Conservation (phyloP, 2,113 vertebrate genomes). For the Mormoops blainvillei region DNA sequence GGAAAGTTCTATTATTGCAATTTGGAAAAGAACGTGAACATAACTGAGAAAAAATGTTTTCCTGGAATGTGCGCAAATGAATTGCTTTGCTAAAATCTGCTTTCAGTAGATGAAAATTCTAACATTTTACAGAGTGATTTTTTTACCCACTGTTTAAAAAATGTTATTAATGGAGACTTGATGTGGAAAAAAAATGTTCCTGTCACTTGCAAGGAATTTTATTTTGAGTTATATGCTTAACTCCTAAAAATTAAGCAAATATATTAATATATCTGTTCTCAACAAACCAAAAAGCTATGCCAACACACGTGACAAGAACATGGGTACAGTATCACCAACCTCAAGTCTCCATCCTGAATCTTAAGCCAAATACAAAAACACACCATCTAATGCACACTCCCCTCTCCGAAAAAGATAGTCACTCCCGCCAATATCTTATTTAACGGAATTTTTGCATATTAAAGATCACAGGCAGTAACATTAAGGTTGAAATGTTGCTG, state of each 20-base stretch:
- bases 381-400: background rate
- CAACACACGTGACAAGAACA: constrained; percentile 26
- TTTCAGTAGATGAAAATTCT: constrained; percentile 58
- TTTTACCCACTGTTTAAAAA: constrained; percentile 41
- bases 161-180: constrained; percentile 58
- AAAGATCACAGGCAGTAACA: constrained; percentile 9
- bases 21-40: constrained; percentile 60
- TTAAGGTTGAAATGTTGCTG: constrained; percentile 14
- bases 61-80: constrained; percentile 53
- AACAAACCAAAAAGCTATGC: constrained; percentile 9
- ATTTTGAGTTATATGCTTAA: constrained; percentile 25
- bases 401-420: background rate
- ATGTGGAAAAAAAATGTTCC: constrained; percentile 43
- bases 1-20: constrained; percentile 62
- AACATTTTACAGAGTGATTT: constrained; percentile 49
- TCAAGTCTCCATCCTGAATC: background rate
- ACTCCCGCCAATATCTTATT: background rate
- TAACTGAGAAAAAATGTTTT: constrained; percentile 41
- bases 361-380: background rate
- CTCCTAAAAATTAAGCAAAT: constrained; percentile 44
- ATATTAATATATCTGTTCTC: constrained; percentile 35
- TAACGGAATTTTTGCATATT: background rate
- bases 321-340: background rate
- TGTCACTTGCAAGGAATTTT: constrained; percentile 42
- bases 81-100: constrained; percentile 47